These are phyloP conservation scores for Arremon aurantiirostris DNA, from an alignment of 2,797 vertebrate species.

Conservation along the genomic window DNA sequence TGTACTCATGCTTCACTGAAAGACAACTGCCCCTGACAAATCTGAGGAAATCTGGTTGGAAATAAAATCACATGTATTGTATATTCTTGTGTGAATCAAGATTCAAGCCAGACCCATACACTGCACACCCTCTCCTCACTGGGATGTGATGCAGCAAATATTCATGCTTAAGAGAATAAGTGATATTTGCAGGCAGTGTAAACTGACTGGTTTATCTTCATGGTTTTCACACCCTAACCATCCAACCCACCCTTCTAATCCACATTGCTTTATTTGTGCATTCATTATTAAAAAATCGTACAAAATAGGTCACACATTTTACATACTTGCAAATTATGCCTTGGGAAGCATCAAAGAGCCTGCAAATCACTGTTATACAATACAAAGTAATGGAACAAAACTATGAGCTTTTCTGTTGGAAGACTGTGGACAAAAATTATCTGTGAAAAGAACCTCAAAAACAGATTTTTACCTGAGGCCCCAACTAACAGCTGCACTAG, in stretches of 20 bases:
- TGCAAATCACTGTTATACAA: conserved; percentile 25
- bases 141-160: conserved; percentile 17
- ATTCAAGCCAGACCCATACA: neutral
- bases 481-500: neutral
- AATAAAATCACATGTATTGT: neutral
- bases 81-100: neutral
- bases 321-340: conserved; percentile 42
- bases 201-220: conserved; percentile 59
- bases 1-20: conserved; percentile 14
- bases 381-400: neutral
- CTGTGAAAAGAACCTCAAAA: neutral
- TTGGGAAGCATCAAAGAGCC: neutral
- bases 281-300: conserved; percentile 14
- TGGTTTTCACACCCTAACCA: conserved; percentile 34
- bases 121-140: neutral
- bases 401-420: neutral
- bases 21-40: conserved; percentile 19
- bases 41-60: neutral
- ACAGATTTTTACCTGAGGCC: neutral
- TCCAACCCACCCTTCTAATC: conserved; percentile 46
- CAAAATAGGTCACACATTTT: conserved; percentile 51
- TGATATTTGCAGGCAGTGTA: neutral
- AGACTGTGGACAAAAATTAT: neutral
- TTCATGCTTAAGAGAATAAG: neutral
- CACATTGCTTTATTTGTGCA: neutral